These are phyloP conservation scores for Ptyas mucosa DNA, from an alignment of 2,113 vertebrate genomes.

Conservation along the genomic window DNA sequence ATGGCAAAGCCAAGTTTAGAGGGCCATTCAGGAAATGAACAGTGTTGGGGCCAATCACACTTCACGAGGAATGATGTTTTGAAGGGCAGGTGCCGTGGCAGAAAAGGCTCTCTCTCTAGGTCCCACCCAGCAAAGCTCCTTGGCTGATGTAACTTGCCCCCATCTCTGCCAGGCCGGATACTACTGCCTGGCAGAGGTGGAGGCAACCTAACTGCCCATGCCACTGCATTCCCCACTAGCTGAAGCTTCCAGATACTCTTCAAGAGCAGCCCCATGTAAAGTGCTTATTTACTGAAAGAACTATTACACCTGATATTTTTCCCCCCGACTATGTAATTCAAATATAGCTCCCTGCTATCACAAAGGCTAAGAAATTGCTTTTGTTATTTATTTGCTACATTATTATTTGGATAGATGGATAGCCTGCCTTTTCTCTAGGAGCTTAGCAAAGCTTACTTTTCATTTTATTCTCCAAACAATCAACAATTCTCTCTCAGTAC, in stretches of 20 bases:
- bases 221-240: neutral
- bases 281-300: neutral
- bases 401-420: neutral
- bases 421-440: neutral
- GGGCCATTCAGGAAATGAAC: neutral
- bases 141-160: neutral
- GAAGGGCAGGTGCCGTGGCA: neutral
- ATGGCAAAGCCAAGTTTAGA: neutral
- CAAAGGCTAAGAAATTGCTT: neutral
- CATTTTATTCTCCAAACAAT: neutral
- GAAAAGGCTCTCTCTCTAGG: neutral
- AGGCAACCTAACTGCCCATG: neutral
- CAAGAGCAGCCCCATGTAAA: neutral
- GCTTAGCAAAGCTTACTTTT: neutral
- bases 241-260: neutral
- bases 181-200: too few species aligned
- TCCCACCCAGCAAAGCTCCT: neutral
- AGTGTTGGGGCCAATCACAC: neutral
- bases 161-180: neutral
- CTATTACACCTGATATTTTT: neutral
- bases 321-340: neutral
- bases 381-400: neutral
- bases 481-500: neutral
- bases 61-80: neutral
- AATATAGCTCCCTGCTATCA: neutral